A percentile compares a stretch with the other conserved stretches of the same genome.
phyloP scores from a whole-genome alignment of 2,797 vertebrate genomes.

The Urosaurus nigricauda region DNA sequence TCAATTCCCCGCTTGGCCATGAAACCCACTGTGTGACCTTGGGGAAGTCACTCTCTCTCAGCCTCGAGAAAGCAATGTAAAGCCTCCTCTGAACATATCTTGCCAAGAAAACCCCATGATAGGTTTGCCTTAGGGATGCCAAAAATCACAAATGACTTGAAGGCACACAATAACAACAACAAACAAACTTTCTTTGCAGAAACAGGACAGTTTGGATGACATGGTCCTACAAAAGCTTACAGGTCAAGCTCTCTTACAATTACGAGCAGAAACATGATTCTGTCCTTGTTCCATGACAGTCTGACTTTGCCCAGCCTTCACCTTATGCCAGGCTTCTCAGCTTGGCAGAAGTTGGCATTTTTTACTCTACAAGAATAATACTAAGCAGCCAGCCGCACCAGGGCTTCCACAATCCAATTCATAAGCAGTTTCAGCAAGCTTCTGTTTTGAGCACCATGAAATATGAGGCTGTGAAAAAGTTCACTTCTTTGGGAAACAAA shows the following conservation, averaged over 20 bases:
- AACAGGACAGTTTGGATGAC: neutral
- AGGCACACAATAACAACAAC: too few relatives aligned
- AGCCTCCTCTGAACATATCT: too few relatives aligned
- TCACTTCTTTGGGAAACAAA: conserved; percentile 19
- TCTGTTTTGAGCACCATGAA: neutral
- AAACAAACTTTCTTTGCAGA: neutral
- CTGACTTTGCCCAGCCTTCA: neutral
- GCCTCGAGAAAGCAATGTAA: too few relatives aligned
- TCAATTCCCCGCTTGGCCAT: too few relatives aligned
- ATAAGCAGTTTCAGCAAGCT: conserved; percentile 45
- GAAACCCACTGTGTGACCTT: too few relatives aligned
- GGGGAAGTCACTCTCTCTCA: too few relatives aligned
- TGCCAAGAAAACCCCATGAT: too few relatives aligned
- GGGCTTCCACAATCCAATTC: conserved; percentile 35
- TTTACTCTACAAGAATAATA: neutral
- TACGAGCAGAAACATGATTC: neutral
- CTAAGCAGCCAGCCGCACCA: conserved; percentile 2
- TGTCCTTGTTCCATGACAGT: neutral
- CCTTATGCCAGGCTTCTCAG: neutral
- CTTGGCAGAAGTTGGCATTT: neutral
- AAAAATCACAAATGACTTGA: too few relatives aligned
- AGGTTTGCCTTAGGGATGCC: too few relatives aligned
- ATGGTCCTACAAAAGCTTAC: neutral
- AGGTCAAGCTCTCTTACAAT: neutral
- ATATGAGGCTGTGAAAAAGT: neutral